phyloP scores from a whole-genome alignment of 2,888 invertebrate genomes.

The Acronicta alni region DNA sequence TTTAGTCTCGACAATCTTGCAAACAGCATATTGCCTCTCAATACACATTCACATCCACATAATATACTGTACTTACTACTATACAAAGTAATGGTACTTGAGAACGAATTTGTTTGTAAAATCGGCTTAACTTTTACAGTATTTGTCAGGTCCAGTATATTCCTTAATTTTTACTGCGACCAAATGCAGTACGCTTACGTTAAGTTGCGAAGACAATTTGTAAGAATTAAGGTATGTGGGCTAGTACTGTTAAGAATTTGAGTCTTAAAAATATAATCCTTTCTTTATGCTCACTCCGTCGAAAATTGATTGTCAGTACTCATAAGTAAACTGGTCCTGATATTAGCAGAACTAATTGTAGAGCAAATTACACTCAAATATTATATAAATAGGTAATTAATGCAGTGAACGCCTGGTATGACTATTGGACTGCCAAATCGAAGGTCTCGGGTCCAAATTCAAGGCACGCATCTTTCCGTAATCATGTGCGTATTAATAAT shows the following conservation, averaged over 20 bases:
- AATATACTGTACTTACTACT: not conserved
- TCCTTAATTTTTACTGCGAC: not conserved
- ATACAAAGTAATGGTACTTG: not conserved
- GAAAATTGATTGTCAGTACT: not conserved
- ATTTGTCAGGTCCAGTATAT: slow-evolving; percentile 13
- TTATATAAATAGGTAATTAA: too few relatives aligned
- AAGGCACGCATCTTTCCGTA: too few relatives aligned
- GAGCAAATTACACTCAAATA: too few relatives aligned
- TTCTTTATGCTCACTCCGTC: not conserved
- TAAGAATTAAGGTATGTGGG: slow-evolving; percentile 28
- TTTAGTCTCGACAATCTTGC: too few relatives aligned
- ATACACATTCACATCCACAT: too few relatives aligned
- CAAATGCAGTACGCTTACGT: slow-evolving; percentile 22
- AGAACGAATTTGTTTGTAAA: slow-evolving; percentile 14
- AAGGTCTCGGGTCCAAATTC: too few relatives aligned
- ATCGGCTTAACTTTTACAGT: slow-evolving; percentile 37
- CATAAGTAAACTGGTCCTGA: not conserved
- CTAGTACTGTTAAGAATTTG: slow-evolving; percentile 11
- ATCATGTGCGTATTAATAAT: too few relatives aligned
- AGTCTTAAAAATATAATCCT: slow-evolving; percentile 12
- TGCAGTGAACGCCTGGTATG: too few relatives aligned
- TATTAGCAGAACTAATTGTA: too few relatives aligned
- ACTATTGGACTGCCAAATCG: too few relatives aligned
- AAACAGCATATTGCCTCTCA: too few relatives aligned
- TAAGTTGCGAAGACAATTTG: slow-evolving; percentile 32